Evolutionary conservation across 2,888 invertebrate species (phyloP).

Genomic region (Hirtodrosophila cameraria): DNA sequence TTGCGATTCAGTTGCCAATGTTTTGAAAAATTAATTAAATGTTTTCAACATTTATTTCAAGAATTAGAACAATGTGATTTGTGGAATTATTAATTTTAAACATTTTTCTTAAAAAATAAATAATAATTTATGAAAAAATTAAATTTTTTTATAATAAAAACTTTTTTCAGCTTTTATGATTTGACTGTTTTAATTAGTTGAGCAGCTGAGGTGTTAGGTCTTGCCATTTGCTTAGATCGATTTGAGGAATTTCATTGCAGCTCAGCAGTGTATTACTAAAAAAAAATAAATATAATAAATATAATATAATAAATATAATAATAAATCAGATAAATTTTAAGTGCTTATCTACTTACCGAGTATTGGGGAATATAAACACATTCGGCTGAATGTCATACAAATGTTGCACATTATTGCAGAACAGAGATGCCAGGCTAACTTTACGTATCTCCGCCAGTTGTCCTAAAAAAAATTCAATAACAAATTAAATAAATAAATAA

Average conservation of each 20-base stretch:
- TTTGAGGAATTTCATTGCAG: conserved; percentile 69
- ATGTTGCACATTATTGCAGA: conserved; percentile 90
- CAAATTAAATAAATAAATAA: too few species aligned
- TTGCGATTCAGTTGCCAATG: too few species aligned
- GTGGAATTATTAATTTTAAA: too few species aligned
- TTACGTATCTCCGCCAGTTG: conserved; percentile 91
- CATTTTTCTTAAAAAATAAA: too few species aligned
- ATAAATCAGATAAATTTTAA: not conserved
- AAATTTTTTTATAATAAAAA: too few species aligned
- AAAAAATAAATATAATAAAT: not conserved
- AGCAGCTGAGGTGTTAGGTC: conserved; percentile 56
- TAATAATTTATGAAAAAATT: too few species aligned
- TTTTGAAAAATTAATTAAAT: too few species aligned
- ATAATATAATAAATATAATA: too few species aligned
- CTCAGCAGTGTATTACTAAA: conserved; percentile 65
- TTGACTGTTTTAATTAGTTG: not conserved
- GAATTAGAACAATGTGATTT: too few species aligned
- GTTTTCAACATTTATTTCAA: too few species aligned
- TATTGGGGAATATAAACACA: conserved; percentile 71
- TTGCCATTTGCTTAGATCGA: conserved; percentile 76
- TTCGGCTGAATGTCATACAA: conserved; percentile 87
- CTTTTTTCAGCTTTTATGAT: not conserved
- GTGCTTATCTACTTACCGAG: conserved; percentile 50
- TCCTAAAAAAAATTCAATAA: conserved; percentile 73
- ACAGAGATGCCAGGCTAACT: conserved; percentile 89